Conservation (phyloP, 2,888 invertebrate genomes). For the Anodontia alba region DNA sequence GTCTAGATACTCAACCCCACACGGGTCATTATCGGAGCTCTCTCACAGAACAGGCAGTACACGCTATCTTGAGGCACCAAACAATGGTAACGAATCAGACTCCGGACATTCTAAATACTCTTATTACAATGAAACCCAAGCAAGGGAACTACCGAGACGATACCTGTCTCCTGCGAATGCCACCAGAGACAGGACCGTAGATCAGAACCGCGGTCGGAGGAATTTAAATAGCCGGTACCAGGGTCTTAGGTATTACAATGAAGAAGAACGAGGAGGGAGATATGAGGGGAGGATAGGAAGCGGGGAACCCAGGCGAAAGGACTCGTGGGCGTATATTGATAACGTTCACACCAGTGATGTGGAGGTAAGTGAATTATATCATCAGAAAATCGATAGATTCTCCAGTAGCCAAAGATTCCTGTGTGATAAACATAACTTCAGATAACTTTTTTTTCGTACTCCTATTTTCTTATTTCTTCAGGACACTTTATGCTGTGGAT, state of each 20-base stretch:
- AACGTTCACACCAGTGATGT: slow-evolving; percentile 34
- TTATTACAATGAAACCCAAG: not conserved
- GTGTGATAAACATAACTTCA: too few relatives aligned
- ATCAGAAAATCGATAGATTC: slow-evolving; percentile 1
- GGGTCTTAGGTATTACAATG: not conserved
- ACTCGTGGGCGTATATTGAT: slow-evolving; percentile 51
- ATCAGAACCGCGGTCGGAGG: not conserved
- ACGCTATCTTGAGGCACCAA: not conserved
- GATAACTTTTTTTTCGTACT: too few relatives aligned
- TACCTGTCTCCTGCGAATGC: not conserved
- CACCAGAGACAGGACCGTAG: not conserved
- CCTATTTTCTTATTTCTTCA: too few relatives aligned
- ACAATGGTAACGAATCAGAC: not conserved
- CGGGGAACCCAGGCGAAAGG: slow-evolving; percentile 25
- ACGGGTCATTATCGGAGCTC: not conserved
- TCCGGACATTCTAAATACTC: not conserved
- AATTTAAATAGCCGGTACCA: slow-evolving; percentile 2
- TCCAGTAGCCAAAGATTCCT: too few relatives aligned
- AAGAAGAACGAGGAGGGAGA: not conserved
- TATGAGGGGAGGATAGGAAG: not conserved
- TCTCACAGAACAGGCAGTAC: not conserved
- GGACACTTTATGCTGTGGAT: too few relatives aligned
- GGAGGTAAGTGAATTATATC: slow-evolving; percentile 32
- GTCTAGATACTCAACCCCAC: not conserved
- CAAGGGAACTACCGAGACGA: not conserved